Conservation (phyloP, 2,888 invertebrate species). For the Synanthedon andrenaeformis region DNA sequence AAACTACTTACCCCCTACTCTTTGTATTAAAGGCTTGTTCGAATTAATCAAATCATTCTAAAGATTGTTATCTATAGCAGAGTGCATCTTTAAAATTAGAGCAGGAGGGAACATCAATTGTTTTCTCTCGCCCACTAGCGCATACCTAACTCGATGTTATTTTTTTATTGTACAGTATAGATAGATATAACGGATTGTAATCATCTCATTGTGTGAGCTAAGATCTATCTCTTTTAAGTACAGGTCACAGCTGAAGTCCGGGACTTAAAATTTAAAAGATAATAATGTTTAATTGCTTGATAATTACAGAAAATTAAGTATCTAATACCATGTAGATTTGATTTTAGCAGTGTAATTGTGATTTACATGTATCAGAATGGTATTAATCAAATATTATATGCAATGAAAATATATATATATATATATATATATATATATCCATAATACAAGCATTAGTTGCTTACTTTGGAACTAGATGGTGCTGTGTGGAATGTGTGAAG, state of each 20-base stretch:
- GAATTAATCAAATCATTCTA: conserved; percentile 67
- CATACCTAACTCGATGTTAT: conserved; percentile 45
- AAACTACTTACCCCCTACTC: conserved; percentile 57
- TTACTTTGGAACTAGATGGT: too few relatives aligned
- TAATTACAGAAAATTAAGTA: too few relatives aligned
- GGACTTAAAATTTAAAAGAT: neutral
- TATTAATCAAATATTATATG: too few relatives aligned
- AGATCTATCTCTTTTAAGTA: conserved; percentile 42
- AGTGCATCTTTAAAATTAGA: conserved; percentile 64
- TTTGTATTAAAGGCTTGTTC: conserved; percentile 52
- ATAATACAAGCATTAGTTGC: too few relatives aligned
- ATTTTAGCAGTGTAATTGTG: too few relatives aligned
- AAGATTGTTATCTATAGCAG: conserved; percentile 41
- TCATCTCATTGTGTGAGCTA: conserved; percentile 66
- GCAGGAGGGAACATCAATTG: conserved; percentile 61
- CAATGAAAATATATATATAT: too few relatives aligned
- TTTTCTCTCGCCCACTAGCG: conserved; percentile 65
- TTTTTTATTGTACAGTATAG: conserved; percentile 45
- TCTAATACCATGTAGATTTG: too few relatives aligned
- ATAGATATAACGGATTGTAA: conserved; percentile 67
- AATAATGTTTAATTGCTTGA: too few relatives aligned
- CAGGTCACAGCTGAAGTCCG: conserved; percentile 25
- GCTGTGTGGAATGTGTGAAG: too few relatives aligned
- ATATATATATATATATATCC: too few relatives aligned
- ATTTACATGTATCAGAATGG: too few relatives aligned